phyloP scores from a whole-genome alignment of 2,888 invertebrate genomes.

The Amiota communis region DNA sequence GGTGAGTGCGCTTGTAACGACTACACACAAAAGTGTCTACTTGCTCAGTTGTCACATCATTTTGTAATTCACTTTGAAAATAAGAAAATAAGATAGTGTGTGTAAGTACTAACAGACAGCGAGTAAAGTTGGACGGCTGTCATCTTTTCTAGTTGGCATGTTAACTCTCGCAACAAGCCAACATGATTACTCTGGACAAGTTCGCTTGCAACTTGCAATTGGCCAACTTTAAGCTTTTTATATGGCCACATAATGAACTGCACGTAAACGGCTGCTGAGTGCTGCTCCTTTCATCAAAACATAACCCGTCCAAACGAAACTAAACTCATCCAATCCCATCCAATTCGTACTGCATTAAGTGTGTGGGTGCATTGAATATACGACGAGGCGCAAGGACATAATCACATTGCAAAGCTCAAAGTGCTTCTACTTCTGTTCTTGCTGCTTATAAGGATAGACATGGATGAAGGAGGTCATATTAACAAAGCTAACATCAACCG shows the following conservation, averaged over 20 bases:
- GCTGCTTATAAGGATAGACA: neutral
- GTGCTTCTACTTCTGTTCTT: neutral
- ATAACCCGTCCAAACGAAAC: neutral
- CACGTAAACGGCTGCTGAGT: neutral
- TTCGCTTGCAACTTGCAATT: too few species aligned
- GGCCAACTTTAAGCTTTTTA: too few species aligned
- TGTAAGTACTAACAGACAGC: too few species aligned
- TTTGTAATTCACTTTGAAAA: too few species aligned
- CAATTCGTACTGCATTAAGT: neutral
- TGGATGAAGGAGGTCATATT: neutral
- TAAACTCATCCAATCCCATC: neutral
- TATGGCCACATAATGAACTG: constrained; percentile 8
- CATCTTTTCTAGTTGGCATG: too few species aligned
- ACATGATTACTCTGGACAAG: too few species aligned
- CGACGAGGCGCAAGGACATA: neutral
- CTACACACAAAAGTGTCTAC: too few species aligned
- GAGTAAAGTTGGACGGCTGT: too few species aligned
- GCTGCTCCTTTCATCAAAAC: neutral
- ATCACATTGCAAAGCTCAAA: neutral
- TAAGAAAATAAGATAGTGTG: too few species aligned
- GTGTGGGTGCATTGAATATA: neutral
- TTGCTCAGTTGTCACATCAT: too few species aligned
- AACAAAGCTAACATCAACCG: neutral
- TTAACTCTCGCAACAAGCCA: too few species aligned
- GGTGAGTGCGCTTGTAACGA: too few species aligned